Percentiles rank a stretch among this genome's conserved stretches.
Conservation (phyloP, 2,113 vertebrate species). For the Zootoca vivipara region DNA sequence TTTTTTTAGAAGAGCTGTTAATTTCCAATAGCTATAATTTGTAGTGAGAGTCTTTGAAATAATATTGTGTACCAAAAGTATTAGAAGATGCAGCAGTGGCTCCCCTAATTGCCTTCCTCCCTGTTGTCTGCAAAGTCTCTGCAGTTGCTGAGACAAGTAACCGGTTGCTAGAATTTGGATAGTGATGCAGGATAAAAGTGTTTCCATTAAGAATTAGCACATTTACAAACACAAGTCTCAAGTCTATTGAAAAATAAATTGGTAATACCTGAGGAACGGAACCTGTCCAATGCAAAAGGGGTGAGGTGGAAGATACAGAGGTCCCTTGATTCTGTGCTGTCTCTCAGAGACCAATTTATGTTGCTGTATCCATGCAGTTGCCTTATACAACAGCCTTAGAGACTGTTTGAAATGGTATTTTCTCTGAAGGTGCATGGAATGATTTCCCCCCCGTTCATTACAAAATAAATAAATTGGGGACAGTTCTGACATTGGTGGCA, state of each 20-base stretch:
- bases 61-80: neutral
- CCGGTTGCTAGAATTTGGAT: neutral
- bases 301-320: neutral
- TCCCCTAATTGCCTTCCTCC: neutral
- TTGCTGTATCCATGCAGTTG: neutral
- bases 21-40: neutral
- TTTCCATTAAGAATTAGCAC: neutral
- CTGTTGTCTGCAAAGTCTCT: neutral
- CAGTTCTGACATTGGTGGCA: neutral
- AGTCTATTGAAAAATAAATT: neutral
- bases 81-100: neutral
- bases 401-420: neutral
- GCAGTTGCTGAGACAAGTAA: neutral
- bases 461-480: neutral
- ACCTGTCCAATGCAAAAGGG: neutral
- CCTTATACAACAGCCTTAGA: neutral
- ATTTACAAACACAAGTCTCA: neutral
- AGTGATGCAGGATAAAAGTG: neutral
- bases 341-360: neutral
- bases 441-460: neutral
- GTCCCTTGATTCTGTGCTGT: neutral
- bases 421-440: neutral
- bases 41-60: neutral
- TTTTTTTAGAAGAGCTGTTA: neutral
- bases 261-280: neutral